These are phyloP conservation scores for Yponomeuta plumbellus DNA, from an alignment of 2,888 invertebrate genomes.

Conservation along the genomic window DNA sequence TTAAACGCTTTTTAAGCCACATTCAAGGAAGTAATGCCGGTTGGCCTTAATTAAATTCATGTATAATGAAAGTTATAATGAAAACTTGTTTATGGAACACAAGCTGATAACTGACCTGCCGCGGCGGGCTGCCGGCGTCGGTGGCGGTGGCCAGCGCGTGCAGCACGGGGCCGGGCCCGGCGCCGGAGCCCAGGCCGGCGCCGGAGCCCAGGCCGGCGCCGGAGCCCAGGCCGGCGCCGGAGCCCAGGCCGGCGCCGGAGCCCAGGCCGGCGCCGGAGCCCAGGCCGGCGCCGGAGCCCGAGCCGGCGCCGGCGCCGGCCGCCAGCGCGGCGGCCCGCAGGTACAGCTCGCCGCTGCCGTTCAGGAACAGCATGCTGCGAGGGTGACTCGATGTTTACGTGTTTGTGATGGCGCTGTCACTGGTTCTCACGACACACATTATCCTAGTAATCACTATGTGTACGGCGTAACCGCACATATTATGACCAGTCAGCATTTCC, in stretches of 20 bases:
- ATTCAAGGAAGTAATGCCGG: too few species aligned
- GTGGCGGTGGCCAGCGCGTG: background rate
- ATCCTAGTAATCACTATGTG: too few species aligned
- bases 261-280: conserved; percentile 92
- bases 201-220: conserved; percentile 81
- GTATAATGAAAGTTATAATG: too few species aligned
- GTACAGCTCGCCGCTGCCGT: conserved; percentile 81
- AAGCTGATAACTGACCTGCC: too few species aligned
- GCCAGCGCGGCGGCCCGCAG: conserved; percentile 68
- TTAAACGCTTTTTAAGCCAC: too few species aligned
- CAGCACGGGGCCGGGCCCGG: conserved; percentile 49
- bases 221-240: conserved; percentile 66
- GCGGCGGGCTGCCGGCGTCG: too few species aligned
- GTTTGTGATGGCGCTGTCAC: too few species aligned
- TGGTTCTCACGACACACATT: too few species aligned
- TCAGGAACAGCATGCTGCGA: conserved; percentile 79
- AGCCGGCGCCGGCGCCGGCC: conserved; percentile 71
- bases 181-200: conserved; percentile 63
- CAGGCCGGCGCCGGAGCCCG: conserved; percentile 84
- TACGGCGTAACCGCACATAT: too few species aligned
- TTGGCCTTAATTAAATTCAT: too few species aligned
- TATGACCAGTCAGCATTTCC: too few species aligned
- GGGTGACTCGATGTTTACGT: background rate
- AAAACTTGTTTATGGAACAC: too few species aligned
- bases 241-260: conserved; percentile 60